phyloP scores from a whole-genome alignment of 2,113 vertebrate genomes.

The Melanerpes aurifrons region DNA sequence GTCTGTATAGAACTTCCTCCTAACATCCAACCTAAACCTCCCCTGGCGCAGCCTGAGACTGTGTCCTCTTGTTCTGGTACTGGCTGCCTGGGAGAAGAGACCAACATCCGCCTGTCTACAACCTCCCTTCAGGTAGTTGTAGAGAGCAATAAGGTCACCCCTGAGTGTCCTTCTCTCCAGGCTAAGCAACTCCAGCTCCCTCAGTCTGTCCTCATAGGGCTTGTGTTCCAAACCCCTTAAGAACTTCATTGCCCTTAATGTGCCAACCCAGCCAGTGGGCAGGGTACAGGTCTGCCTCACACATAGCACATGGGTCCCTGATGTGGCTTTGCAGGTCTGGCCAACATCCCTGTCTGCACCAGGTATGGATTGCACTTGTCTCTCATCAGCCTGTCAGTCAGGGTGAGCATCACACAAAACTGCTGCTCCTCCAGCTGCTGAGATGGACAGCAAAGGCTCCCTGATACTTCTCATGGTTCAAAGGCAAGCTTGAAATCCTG shows the following conservation, averaged over 20 bases:
- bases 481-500: neutral
- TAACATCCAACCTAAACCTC: no score
- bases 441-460: neutral
- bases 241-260: neutral
- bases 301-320: accelerated
- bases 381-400: neutral
- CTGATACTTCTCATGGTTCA: neutral
- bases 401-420: neutral
- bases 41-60: no score
- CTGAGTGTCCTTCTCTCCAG: no score
- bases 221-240: no score
- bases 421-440: neutral
- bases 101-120: no score
- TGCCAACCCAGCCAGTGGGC: accelerated
- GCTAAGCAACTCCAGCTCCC: no score
- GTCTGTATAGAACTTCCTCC: no score
- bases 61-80: no score
- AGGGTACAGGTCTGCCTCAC: neutral
- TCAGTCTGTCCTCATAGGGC: no score
- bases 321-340: neutral
- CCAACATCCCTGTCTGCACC: accelerated
- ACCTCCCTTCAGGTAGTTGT: no score
- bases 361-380: accelerated
- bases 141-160: no score
- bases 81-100: no score